Evolutionary conservation across 2,797 vertebrate species (phyloP).

Genomic region (Poeciliopsis paucimaculata): DNA sequence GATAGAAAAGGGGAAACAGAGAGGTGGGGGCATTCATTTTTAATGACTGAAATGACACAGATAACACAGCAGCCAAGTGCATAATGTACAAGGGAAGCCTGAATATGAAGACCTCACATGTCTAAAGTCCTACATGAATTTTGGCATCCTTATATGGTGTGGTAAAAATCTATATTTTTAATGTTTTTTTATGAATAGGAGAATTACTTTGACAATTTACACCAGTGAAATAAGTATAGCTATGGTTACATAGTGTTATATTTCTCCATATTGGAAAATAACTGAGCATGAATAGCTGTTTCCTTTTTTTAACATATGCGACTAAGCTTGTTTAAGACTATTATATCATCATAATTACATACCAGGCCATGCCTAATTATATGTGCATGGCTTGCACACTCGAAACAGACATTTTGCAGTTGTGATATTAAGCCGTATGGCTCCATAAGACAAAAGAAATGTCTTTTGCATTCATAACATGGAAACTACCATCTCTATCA

Average conservation of each 20-base stretch:
- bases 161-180: neutral
- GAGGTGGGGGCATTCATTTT: conserved; percentile 44
- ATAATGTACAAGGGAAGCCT: conserved; percentile 17
- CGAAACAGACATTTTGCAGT: no score
- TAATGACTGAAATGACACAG: conserved; percentile 47
- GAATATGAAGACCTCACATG: conserved; percentile 27
- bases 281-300: neutral
- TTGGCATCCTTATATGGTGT: neutral
- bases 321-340: no score
- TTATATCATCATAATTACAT: no score
- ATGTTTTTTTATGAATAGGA: neutral
- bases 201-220: neutral
- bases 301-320: neutral
- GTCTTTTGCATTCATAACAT: no score
- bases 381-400: no score
- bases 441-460: no score
- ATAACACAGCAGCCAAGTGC: conserved; percentile 33
- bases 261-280: neutral
- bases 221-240: neutral
- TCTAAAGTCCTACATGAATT: conserved; percentile 10
- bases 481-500: no score
- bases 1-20: conserved; percentile 46
- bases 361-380: no score
- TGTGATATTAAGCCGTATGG: no score
- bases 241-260: neutral